Base-by-base conservation (phyloP, 2,113 vertebrate species). In the Myiozetetes cayanensis region DNA sequence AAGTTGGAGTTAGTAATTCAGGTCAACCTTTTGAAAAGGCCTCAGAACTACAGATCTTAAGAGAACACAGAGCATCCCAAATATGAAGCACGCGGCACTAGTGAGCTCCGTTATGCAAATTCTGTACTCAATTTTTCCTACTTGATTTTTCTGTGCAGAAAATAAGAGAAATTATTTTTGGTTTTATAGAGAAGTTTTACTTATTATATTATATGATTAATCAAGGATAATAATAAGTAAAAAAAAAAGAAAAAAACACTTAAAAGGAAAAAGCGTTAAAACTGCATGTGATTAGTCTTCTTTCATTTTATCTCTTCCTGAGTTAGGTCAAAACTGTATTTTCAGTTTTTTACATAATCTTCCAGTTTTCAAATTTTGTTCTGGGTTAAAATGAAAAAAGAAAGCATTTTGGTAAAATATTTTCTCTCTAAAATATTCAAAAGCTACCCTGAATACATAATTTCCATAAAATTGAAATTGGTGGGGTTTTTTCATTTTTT, bases 1-100 rank as follows among this genome's bases (percentile, higher is more conserved):
- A 79, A 93, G 20, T 35, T 87, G 35, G 49, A 89, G 46, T 80
- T 80, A 74, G 71, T 91, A 93, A 96, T 85, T 94, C 90, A 96
- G 85, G 67, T 80, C 71, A 87, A n/a, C 13, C 72, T 85, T 96
- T 94, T 94, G 46, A 85, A 96, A 95, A 85, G 50, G 30, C 35
- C 46, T 94, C 56, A 74, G 78, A 80, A 79, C 85, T 87, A 27
- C 10, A 53, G n/a, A 83, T 68, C 49, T 78, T 61, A 82, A 35
- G n/a, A 83, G 71, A 88, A 83, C 73, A 88, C 37, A 92, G 81
- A 73, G 16, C 59, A 89, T 85, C 30, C 74, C 43, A 89, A 89
- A 85, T 58, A 80, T 8, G 77, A 95, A 85, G 30, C 16, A 59
- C 35, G 47, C 39, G 58, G 14, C 28, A 76, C 50, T 30, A 6